A percentile compares a stretch with the other conserved stretches of the same genome.
phyloP scores from a whole-genome alignment of 2,113 vertebrate species.

The Myiopsitta monachus region DNA sequence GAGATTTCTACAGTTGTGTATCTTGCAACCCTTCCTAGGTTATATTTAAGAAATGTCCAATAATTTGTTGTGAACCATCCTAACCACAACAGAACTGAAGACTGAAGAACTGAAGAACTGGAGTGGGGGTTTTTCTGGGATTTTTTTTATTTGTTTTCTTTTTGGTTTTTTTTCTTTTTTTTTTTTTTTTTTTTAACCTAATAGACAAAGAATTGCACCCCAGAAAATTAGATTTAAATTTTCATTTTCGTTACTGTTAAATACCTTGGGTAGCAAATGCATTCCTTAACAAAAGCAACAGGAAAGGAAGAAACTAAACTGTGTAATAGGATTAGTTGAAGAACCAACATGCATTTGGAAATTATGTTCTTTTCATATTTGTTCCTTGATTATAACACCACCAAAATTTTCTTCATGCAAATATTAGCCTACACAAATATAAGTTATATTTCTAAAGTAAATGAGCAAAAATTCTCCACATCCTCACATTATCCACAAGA shows the following conservation, averaged over 20 bases:
- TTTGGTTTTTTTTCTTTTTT: background rate
- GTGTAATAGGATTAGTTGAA: background rate
- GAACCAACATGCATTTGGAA: background rate
- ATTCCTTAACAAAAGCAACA: background rate
- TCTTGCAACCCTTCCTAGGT: background rate
- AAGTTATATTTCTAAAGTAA: background rate
- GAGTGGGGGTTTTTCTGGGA: background rate
- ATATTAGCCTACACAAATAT: background rate
- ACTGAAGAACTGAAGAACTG: too few species aligned
- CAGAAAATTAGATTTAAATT: background rate
- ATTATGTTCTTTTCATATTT: background rate
- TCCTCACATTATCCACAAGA: conserved; percentile 31
- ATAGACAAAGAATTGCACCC: background rate
- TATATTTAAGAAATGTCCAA: background rate
- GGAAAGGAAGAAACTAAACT: background rate
- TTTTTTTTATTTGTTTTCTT: background rate
- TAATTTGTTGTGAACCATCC: background rate
- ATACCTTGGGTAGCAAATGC: background rate
- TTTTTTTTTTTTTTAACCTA: background rate
- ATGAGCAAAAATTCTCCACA: background rate
- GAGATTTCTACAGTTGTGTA: background rate
- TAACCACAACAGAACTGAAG: background rate
- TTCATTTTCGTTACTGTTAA: background rate
- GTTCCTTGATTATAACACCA: background rate
- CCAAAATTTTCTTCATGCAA: background rate